phyloP scores from a whole-genome alignment of 2,888 invertebrate genomes.

The Synanthedon formicaeformis region DNA sequence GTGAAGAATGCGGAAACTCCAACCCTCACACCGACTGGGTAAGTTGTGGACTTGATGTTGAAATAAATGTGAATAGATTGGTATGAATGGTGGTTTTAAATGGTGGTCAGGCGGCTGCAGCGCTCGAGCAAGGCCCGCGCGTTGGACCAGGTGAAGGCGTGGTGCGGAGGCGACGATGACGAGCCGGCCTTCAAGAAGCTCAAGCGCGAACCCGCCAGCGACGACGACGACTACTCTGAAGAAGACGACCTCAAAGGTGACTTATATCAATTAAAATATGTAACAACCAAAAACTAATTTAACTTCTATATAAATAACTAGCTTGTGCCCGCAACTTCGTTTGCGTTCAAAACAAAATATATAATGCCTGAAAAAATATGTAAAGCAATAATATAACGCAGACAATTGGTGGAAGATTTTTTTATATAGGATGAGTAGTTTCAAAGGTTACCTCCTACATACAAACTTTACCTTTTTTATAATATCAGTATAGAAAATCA shows the following conservation, averaged over 20 bases:
- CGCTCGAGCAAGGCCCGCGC: conserved; percentile 86
- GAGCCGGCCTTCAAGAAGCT: conserved; percentile 60
- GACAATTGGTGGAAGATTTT: too few relatives aligned
- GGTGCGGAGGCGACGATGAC: conserved; percentile 76
- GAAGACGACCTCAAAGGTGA: conserved; percentile 50
- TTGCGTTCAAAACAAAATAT: too few relatives aligned
- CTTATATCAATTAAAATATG: background rate
- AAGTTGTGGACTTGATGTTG: conserved; percentile 14
- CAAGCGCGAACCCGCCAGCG: conserved; percentile 66
- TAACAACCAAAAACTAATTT: background rate
- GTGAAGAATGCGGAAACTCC: conserved; percentile 50
- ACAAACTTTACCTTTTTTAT: too few relatives aligned
- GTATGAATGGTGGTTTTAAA: too few relatives aligned
- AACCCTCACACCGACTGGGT: conserved; percentile 54
- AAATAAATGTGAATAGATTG: too few relatives aligned
- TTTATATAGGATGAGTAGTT: too few relatives aligned
- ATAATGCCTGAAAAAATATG: too few relatives aligned
- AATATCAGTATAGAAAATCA: too few relatives aligned
- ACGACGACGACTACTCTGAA: conserved; percentile 64
- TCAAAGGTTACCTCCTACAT: too few relatives aligned
- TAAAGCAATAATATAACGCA: too few relatives aligned
- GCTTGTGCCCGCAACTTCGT: too few relatives aligned
- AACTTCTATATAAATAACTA: too few relatives aligned
- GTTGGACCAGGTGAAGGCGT: conserved; percentile 85
- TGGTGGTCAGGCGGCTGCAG: conserved; percentile 70